Evolutionary conservation across 2,888 invertebrate species (phyloP).

Genomic region (Sphaeridia pumilis): DNA sequence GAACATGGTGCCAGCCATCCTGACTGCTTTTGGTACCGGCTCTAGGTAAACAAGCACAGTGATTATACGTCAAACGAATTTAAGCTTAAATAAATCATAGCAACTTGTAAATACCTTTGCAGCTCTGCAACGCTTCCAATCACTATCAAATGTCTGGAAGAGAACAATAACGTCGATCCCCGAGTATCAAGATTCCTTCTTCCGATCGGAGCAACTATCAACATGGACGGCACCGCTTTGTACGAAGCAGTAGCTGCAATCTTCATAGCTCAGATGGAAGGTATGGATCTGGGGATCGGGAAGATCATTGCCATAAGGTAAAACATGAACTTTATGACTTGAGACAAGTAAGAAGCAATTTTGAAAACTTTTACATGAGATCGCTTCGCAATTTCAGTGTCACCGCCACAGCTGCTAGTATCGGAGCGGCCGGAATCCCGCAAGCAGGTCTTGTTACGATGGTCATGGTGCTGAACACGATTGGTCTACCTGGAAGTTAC

Average conservation of each 20-base stretch:
- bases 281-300: constrained; percentile 19
- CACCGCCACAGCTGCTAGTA: constrained; percentile 47
- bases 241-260: constrained; percentile 27
- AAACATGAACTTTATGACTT: no score
- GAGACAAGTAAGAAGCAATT: no score
- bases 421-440: constrained; percentile 49
- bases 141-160: constrained; percentile 25
- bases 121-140: constrained; percentile 29
- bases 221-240: constrained; percentile 27
- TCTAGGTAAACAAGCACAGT: constrained; percentile 51
- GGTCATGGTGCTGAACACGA: constrained; percentile 41
- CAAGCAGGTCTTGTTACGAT: constrained; percentile 47
- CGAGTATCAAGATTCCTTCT: constrained; percentile 27
- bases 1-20: constrained; percentile 80
- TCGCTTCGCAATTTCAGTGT: constrained; percentile 41
- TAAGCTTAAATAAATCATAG: neutral
- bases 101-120: neutral
- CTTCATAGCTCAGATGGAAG: constrained; percentile 27
- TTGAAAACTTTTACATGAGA: neutral
- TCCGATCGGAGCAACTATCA: constrained; percentile 31
- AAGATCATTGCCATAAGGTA: constrained; percentile 33
- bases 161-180: constrained; percentile 24
- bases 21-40: constrained; percentile 91
- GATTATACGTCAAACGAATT: neutral
- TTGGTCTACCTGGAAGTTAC: constrained; percentile 40